Conservation (phyloP, 2,113 vertebrate species). For the Chloropsis hardwickii region DNA sequence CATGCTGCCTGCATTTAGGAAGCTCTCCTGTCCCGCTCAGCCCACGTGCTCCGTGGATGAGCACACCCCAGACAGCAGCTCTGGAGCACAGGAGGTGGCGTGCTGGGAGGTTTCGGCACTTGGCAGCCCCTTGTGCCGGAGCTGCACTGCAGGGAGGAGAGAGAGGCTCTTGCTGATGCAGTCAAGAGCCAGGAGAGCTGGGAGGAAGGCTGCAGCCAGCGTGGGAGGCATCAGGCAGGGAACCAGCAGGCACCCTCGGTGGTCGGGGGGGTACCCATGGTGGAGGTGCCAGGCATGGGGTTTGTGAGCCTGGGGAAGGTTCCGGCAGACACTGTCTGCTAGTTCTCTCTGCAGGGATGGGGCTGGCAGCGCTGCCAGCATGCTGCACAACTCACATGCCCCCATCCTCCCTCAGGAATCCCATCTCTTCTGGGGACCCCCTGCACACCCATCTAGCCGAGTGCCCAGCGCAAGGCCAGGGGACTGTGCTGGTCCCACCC, state of each 20-base stretch:
- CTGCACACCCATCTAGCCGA: fast-evolving
- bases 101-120: background rate
- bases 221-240: background rate
- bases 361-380: background rate
- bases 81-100: background rate
- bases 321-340: background rate
- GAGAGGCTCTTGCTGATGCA: background rate
- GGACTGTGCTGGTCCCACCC: background rate
- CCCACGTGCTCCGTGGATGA: fast-evolving
- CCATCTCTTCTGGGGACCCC: background rate
- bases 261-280: background rate
- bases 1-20: background rate
- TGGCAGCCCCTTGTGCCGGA: background rate
- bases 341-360: constrained; percentile 26
- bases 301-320: background rate
- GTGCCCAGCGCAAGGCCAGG: fast-evolving
- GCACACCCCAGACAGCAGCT: background rate
- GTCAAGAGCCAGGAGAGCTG: background rate
- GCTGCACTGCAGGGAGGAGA: background rate
- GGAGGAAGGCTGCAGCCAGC: background rate
- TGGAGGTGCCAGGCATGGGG: background rate
- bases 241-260: background rate
- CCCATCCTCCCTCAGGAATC: background rate
- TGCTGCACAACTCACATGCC: background rate
- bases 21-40: fast-evolving